Conservation (phyloP, 2,888 invertebrate genomes). For the Watsonalla cultraria region DNA sequence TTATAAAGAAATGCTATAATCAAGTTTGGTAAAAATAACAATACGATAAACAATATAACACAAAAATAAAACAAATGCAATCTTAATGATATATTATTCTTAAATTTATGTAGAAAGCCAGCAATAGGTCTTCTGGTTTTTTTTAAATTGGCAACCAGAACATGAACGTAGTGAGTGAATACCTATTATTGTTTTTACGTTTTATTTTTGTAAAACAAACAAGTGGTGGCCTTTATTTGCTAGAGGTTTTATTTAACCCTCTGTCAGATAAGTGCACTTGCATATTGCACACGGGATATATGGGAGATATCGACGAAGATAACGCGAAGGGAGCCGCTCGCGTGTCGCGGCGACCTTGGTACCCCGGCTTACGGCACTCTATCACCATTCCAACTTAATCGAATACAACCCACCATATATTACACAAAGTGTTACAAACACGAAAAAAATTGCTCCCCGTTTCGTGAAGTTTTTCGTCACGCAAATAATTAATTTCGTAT, state of each 20-base stretch:
- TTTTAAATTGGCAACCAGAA: too few species aligned
- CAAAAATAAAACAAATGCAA: too few species aligned
- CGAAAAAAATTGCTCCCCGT: slow-evolving; percentile 13
- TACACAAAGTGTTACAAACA: slow-evolving; percentile 29
- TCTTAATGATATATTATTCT: too few species aligned
- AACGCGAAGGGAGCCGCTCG: slow-evolving; percentile 46
- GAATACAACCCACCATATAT: slow-evolving; percentile 48
- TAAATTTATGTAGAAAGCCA: too few species aligned
- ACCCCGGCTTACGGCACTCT: slow-evolving; percentile 37
- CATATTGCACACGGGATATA: slow-evolving; percentile 13
- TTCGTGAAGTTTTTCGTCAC: background rate
- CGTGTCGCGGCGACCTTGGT: slow-evolving; percentile 57
- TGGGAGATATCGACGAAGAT: slow-evolving; percentile 51
- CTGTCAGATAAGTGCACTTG: slow-evolving; percentile 6
- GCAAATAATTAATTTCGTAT: background rate
- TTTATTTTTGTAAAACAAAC: background rate
- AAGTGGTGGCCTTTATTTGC: background rate
- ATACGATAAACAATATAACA: too few species aligned
- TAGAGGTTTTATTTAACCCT: background rate
- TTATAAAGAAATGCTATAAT: too few species aligned
- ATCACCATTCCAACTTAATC: slow-evolving; percentile 64
- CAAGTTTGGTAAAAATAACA: too few species aligned
- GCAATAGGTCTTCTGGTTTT: too few species aligned
- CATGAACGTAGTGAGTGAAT: too few species aligned
- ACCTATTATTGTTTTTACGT: too few species aligned